Evolutionary conservation across 92 coral and sea anemone genomes (phyloP), one percentile per base, ranked within the genome.

Genomic region (Phenganax stokvisi): DNA sequence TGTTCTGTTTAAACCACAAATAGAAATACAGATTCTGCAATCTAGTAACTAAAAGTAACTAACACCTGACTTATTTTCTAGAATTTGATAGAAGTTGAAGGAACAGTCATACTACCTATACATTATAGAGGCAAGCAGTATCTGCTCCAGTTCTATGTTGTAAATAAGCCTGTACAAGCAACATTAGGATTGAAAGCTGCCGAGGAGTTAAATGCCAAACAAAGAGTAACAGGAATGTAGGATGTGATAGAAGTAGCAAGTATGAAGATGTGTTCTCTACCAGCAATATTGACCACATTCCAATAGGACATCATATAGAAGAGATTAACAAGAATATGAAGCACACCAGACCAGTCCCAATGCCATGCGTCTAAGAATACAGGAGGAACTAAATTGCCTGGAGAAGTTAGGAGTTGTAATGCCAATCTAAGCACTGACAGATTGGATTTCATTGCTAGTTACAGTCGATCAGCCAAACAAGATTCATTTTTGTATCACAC

Each of bases 321-420:
- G 78, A 73, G 61, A 73, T 54, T 5, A 30, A 9, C 9, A 75
- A 30, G 31, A 56, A 79, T 2, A 80, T 76, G 10, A 60, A 7
- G 25, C 25, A 20, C 25, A 67, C 75, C 76, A 51, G 86, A 37
- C 83, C 65, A 84, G 64, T 80, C 6, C 85, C 80, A 6, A 69
- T 57, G 72, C 83, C 9, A 30, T 84, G n/a, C 56, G 80, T 12
- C 72, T 54, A 12, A 61, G 37, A 74, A 64, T 81, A 7, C 68
- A 85, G 62, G 65, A 55, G 3, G 88, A 88, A 51, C 81, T 88
- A 5, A 74, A 82, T 30, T 27, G 72, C 31, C 85, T 88, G 87
- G 88, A 88, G 70, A 16, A 72, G n/a, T 27, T 53, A 20, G 84
- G 85, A 47, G 87, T 77, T 3, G 78, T 88, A 51, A 8, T 7